Conservation (phyloP, 92 coral and sea anemone species). For the Montipora capitata region DNA sequence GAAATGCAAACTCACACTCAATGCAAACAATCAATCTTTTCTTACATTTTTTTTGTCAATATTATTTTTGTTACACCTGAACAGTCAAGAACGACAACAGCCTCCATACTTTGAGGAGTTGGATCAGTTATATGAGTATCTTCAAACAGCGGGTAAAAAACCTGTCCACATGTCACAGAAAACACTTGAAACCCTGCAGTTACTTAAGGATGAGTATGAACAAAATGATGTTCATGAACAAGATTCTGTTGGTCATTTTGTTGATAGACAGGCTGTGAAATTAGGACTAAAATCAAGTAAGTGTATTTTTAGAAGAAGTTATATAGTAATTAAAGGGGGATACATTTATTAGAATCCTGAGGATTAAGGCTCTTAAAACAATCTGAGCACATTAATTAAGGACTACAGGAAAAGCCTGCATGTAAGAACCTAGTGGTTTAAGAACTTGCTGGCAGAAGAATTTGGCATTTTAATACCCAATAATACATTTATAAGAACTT, state of each 20-base stretch:
- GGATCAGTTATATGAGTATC: slow-evolving; percentile 75
- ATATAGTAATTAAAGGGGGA: too few relatives aligned
- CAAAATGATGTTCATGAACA: slow-evolving; percentile 54
- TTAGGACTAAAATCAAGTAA: slow-evolving; percentile 56
- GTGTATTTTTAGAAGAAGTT: not conserved
- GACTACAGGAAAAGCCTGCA: too few relatives aligned
- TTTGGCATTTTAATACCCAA: too few relatives aligned
- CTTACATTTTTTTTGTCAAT: too few relatives aligned
- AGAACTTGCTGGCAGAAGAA: too few relatives aligned
- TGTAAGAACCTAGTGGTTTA: too few relatives aligned
- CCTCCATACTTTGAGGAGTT: slow-evolving; percentile 72
- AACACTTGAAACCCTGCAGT: slow-evolving; percentile 71
- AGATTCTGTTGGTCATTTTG: slow-evolving; percentile 77
- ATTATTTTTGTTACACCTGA: not conserved
- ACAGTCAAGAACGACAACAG: slow-evolving; percentile 56
- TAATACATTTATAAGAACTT: too few relatives aligned
- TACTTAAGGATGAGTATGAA: slow-evolving; percentile 66
- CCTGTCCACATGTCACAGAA: slow-evolving; percentile 81
- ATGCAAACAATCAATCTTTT: too few relatives aligned
- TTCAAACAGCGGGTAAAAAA: slow-evolving; percentile 77
- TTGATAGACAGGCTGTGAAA: slow-evolving; percentile 70
- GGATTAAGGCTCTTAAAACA: too few relatives aligned
- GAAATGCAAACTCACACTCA: too few relatives aligned
- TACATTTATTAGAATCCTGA: too few relatives aligned
- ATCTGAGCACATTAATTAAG: too few relatives aligned